Percentiles rank a stretch among this genome's conserved stretches.
phyloP scores from a whole-genome alignment of 2,113 vertebrate genomes.

The Centrocercus urophasianus region DNA sequence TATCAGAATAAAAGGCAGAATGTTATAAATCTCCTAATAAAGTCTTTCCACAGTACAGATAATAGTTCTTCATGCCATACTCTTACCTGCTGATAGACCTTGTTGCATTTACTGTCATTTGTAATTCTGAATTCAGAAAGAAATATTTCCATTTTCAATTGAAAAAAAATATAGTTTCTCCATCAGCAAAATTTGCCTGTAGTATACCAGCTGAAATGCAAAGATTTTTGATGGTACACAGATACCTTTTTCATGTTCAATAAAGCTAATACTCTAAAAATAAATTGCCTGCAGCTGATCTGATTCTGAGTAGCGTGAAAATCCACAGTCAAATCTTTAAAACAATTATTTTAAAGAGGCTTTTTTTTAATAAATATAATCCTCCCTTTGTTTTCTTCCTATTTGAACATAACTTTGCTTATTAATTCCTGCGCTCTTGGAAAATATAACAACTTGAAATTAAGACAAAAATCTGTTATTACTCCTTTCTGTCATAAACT shows the following conservation, averaged over 20 bases:
- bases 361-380: neutral
- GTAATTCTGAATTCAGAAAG: neutral
- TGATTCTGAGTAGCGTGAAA: neutral
- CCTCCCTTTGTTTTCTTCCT: neutral
- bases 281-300: neutral
- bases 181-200: neutral
- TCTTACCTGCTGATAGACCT: neutral
- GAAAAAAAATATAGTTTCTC: neutral
- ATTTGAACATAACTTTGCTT: neutral
- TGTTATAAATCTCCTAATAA: neutral
- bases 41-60: neutral
- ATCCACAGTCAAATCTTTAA: neutral
- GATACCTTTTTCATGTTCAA: neutral
- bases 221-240: neutral
- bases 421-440: neutral
- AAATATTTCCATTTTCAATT: neutral
- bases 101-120: neutral
- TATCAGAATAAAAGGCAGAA: neutral
- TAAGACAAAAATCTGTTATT: neutral
- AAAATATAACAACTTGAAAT: neutral
- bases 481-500: neutral
- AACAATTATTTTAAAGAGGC: neutral
- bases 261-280: neutral
- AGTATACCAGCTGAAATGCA: neutral
- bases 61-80: neutral